Evolutionary conservation across 2,797 vertebrate species (phyloP).

Genomic region (Garrulus glandarius): DNA sequence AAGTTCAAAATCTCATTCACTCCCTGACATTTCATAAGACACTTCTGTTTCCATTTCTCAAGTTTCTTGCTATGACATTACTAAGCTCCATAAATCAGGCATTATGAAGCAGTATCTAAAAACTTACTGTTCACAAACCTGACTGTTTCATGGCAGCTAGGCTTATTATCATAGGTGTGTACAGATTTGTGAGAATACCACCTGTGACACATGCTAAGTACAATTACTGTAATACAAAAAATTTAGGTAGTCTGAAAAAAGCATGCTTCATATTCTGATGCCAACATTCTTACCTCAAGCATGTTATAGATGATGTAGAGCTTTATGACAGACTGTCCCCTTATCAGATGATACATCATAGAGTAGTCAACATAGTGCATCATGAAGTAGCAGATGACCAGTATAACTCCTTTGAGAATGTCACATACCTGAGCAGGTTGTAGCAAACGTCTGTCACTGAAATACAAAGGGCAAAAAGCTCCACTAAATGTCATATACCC

Average conservation of each 20-base stretch:
- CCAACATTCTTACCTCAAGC: slow-evolving; percentile 85
- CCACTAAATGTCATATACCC: background rate
- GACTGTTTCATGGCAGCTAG: background rate
- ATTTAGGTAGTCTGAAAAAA: background rate
- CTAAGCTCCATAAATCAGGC: background rate
- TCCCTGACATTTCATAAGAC: background rate
- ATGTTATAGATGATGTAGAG: slow-evolving; percentile 99
- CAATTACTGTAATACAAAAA: background rate
- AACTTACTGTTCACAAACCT: background rate
- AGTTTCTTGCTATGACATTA: background rate
- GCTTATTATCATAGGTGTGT: background rate
- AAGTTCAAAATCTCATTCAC: background rate
- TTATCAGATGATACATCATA: slow-evolving; percentile 99
- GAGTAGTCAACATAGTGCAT: slow-evolving; percentile 99
- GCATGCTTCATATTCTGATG: background rate
- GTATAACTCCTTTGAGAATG: slow-evolving; percentile 91
- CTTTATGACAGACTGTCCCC: slow-evolving; percentile 98
- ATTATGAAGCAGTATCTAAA: background rate
- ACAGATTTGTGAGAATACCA: background rate
- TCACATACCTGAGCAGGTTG: slow-evolving; percentile 98
- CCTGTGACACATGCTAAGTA: background rate
- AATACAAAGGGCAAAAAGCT: slow-evolving; percentile 48
- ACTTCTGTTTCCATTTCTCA: background rate
- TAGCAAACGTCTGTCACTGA: slow-evolving; percentile 89
- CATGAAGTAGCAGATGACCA: slow-evolving; percentile 95